phyloP scores from a whole-genome alignment of 2,888 invertebrate species.

The Xylota segnis region DNA sequence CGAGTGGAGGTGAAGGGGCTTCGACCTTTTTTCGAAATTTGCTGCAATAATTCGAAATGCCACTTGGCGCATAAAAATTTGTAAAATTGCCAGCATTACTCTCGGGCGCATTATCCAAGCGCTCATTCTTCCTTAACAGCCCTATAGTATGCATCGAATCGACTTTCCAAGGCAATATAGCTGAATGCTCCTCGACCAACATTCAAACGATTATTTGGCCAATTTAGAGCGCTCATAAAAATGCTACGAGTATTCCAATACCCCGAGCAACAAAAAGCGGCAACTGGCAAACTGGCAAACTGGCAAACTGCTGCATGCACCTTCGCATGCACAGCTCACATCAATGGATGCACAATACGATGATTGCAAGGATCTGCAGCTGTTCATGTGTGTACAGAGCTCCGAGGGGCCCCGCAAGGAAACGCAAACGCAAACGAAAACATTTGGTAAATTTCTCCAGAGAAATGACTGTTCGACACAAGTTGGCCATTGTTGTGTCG shows the following conservation, averaged over 20 bases:
- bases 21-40: no score
- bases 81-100: conserved; percentile 34
- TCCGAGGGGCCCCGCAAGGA: conserved; percentile 12
- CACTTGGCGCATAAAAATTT: conserved; percentile 41
- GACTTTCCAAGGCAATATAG: conserved; percentile 26
- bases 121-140: conserved; percentile 6
- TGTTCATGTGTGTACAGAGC: conserved; percentile 16
- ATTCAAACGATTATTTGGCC: conserved; percentile 54
- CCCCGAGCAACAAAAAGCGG: conserved; percentile 4
- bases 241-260: conserved; percentile 29
- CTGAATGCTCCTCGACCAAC: conserved; percentile 37
- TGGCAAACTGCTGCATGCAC: conserved; percentile 34
- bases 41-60: conserved; percentile 25
- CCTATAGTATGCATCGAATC: conserved; percentile 4
- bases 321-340: conserved; percentile 28
- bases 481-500: conserved; percentile 65
- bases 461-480: conserved; percentile 51
- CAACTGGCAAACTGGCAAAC: neutral
- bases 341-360: conserved; percentile 47
- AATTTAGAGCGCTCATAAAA: conserved; percentile 65
- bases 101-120: conserved; percentile 19
- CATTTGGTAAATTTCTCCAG: conserved; percentile 71
- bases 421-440: conserved; percentile 48
- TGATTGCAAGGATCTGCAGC: conserved; percentile 39
- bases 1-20: neutral